These are phyloP conservation scores for Neocloeon triangulifer DNA, from an alignment of 1,140 invertebrate species.

Conservation along the genomic window DNA sequence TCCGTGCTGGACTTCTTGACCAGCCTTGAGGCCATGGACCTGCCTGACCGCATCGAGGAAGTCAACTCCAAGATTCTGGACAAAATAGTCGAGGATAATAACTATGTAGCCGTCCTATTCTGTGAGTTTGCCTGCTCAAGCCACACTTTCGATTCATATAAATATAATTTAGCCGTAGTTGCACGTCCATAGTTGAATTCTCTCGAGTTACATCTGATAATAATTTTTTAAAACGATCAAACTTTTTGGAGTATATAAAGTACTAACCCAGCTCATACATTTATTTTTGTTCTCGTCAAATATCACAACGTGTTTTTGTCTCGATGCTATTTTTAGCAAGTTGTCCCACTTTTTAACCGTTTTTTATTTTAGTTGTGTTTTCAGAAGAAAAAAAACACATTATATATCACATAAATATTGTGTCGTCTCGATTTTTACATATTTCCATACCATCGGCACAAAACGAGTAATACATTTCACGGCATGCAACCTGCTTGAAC, in stretches of 20 bases:
- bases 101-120: slow-evolving; percentile 81
- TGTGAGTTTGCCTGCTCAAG: slow-evolving; percentile 45
- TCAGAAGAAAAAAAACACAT: too few relatives aligned
- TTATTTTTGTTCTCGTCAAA: slow-evolving; percentile 2
- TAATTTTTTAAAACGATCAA: slow-evolving; percentile 1
- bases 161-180: slow-evolving; percentile 17
- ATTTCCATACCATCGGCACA: too few relatives aligned
- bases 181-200: slow-evolving; percentile 21
- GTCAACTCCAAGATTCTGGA: slow-evolving; percentile 76
- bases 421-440: too few relatives aligned
- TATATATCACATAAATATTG: too few relatives aligned
- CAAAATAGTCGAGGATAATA: slow-evolving; percentile 79
- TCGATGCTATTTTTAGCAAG: slow-evolving; percentile 4
- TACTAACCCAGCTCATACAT: too few relatives aligned
- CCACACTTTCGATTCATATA: neutral
- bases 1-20: slow-evolving; percentile 80
- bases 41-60: slow-evolving; percentile 88
- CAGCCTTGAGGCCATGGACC: slow-evolving; percentile 79
- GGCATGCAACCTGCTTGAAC: too few relatives aligned
- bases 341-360: neutral
- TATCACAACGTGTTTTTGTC: neutral
- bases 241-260: slow-evolving; percentile 1
- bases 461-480: too few relatives aligned
- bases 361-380: slow-evolving; percentile 4
- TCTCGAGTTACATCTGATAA: slow-evolving; percentile 18